Percentiles rank a stretch among this genome's conserved stretches.
Conservation (phyloP, 2,888 invertebrate species). For the Polydrusus tereticollis region DNA sequence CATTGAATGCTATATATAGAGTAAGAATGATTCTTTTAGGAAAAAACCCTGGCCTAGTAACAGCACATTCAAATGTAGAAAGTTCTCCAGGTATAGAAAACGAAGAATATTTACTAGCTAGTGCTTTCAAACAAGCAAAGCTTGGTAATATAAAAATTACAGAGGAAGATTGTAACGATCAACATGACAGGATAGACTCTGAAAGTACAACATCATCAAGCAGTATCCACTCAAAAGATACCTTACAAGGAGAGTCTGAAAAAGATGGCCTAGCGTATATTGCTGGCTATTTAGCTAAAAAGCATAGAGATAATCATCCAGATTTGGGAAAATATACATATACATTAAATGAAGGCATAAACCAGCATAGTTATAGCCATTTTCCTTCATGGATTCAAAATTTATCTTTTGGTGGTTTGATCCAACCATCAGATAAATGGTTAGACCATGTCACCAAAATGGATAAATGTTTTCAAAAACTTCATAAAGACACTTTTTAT, state of each 20-base stretch:
- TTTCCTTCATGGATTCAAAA: background rate
- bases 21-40: slow-evolving; percentile 42
- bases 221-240: background rate
- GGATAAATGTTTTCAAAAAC: slow-evolving; percentile 2
- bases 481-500: slow-evolving; percentile 6
- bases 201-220: slow-evolving; percentile 23
- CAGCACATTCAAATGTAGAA: slow-evolving; percentile 12
- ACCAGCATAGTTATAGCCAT: background rate
- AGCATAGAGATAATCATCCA: background rate
- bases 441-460: background rate
- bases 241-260: slow-evolving; percentile 8
- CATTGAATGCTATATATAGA: slow-evolving; percentile 37
- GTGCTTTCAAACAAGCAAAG: slow-evolving; percentile 25
- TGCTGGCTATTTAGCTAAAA: slow-evolving; percentile 19
- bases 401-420: background rate
- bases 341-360: background rate
- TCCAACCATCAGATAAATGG: background rate
- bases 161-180: background rate
- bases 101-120: slow-evolving; percentile 32
- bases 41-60: slow-evolving; percentile 39
- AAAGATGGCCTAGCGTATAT: slow-evolving; percentile 25
- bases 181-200: background rate
- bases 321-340: slow-evolving; percentile 1
- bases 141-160: slow-evolving; percentile 20
- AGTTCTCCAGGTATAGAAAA: slow-evolving; percentile 25